Conservation (phyloP, 2,113 vertebrate species). For the Mesitornis unicolor region DNA sequence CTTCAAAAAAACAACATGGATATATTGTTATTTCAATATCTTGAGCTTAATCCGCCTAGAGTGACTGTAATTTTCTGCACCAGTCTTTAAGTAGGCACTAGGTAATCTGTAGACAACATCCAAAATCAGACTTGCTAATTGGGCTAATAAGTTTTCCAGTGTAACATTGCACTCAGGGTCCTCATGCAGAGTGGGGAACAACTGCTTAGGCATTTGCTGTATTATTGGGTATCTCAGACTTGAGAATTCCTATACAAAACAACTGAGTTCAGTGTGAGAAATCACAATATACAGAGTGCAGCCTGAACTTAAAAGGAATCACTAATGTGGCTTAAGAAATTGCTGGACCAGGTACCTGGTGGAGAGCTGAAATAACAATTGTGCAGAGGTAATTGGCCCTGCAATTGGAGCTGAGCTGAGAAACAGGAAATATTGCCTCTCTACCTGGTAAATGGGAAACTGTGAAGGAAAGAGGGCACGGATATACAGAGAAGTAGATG, state of each 20-base stretch:
- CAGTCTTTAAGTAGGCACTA: neutral
- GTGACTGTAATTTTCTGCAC: neutral
- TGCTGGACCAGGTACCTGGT: neutral
- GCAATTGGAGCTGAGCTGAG: neutral
- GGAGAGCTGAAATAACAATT: conserved; percentile 23
- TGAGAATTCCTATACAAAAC: neutral
- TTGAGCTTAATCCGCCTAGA: too few relatives aligned
- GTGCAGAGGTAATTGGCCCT: conserved; percentile 19
- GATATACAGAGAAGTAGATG: neutral
- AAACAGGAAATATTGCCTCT: neutral
- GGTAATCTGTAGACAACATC: neutral
- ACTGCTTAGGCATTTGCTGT: neutral
- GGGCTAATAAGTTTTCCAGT: neutral
- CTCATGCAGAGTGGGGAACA: neutral
- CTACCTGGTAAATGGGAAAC: neutral
- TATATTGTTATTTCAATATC: neutral
- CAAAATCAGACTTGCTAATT: neutral
- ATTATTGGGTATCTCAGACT: neutral
- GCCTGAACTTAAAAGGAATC: neutral
- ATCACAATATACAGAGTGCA: neutral
- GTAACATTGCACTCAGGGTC: neutral
- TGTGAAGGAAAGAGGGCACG: neutral
- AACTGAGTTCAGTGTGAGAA: neutral
- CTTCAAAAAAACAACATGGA: neutral
- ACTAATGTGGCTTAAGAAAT: conserved; percentile 30